phyloP scores from a whole-genome alignment of 2,888 invertebrate genomes.

The Rhagium mordax region DNA sequence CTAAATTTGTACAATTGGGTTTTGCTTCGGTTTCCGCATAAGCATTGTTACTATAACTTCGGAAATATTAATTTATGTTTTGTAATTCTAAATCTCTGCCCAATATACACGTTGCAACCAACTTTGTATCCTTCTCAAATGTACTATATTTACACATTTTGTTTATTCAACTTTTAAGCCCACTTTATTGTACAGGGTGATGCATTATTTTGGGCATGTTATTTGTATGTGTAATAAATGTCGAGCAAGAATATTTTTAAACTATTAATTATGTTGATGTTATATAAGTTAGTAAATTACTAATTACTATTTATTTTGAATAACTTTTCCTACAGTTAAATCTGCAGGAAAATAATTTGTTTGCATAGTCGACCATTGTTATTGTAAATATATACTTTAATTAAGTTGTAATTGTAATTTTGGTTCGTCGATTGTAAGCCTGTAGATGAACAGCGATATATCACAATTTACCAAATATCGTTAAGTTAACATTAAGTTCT shows the following conservation, averaged over 20 bases:
- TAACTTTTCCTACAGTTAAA: not conserved
- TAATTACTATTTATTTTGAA: not conserved
- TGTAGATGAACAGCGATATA: not conserved
- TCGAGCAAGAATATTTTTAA: not conserved
- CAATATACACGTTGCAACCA: too few relatives aligned
- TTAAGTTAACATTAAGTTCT: not conserved
- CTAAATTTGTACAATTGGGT: too few relatives aligned
- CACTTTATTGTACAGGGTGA: not conserved
- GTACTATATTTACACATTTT: not conserved
- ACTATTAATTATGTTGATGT: not conserved
- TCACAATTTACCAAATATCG: constrained; percentile 3
- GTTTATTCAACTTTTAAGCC: not conserved
- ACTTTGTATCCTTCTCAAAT: too few relatives aligned
- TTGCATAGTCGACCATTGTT: not conserved
- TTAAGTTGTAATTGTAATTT: not conserved
- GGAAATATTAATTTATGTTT: too few relatives aligned
- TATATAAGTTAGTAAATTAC: not conserved
- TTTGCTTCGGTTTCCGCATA: too few relatives aligned
- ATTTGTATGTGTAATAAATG: not conserved
- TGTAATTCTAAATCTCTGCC: too few relatives aligned
- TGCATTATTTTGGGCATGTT: not conserved
- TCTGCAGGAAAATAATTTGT: not conserved
- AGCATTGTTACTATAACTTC: too few relatives aligned
- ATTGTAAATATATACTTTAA: not conserved
- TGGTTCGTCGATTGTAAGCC: not conserved